phyloP scores from a whole-genome alignment of 2,113 vertebrate genomes.

The Cyprinodon variegatus region DNA sequence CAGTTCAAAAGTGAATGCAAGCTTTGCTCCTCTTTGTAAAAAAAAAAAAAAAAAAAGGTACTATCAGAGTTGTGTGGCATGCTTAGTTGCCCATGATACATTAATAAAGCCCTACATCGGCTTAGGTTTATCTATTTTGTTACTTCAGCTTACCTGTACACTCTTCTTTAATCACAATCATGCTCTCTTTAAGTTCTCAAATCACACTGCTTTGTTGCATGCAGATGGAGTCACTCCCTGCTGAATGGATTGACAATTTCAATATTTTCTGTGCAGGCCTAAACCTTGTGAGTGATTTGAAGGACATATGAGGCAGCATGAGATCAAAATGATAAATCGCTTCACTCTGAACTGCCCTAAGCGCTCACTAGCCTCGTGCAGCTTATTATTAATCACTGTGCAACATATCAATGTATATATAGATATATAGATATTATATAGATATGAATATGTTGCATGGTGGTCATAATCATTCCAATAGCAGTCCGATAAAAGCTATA shows the following conservation, averaged over 20 bases:
- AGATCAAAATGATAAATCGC: background rate
- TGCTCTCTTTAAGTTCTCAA: background rate
- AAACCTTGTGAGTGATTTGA: background rate
- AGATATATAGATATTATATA: too few relatives aligned
- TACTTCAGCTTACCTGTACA: background rate
- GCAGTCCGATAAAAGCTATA: too few relatives aligned
- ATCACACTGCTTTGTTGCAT: conserved; percentile 35
- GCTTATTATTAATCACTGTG: too few relatives aligned
- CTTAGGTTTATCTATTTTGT: background rate
- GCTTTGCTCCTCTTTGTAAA: too few relatives aligned
- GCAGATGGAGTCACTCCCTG: conserved; percentile 36
- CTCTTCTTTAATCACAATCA: background rate
- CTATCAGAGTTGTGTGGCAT: background rate
- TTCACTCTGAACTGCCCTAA: too few relatives aligned
- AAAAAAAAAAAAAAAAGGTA: too few relatives aligned
- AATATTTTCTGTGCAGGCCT: background rate
- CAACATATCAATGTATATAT: too few relatives aligned
- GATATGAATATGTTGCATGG: too few relatives aligned
- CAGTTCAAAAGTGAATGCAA: background rate
- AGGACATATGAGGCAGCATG: background rate
- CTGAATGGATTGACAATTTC: background rate
- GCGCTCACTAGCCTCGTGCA: background rate
- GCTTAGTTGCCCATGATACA: background rate
- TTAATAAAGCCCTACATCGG: background rate
- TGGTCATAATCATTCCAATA: too few relatives aligned